Evolutionary conservation across 1,140 invertebrate species (phyloP).

Genomic region (Semibalanus balanoides): DNA sequence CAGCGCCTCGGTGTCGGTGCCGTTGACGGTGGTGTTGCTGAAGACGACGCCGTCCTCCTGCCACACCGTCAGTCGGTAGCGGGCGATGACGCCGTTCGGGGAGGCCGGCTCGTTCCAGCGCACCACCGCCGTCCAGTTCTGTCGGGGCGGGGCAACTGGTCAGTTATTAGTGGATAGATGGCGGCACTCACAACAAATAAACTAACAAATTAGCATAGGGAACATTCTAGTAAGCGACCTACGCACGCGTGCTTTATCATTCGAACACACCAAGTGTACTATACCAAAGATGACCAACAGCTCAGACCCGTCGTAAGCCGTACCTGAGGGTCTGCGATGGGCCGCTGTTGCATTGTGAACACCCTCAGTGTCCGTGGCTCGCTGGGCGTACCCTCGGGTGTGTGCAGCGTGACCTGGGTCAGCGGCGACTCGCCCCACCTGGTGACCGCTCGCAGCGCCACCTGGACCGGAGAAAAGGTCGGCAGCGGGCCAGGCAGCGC

Average conservation of each 20-base stretch:
- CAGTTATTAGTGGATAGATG: too few species aligned
- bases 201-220: too few species aligned
- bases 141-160: constrained; percentile 12
- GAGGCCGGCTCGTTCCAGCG: constrained; percentile 60
- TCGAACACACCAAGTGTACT: too few species aligned
- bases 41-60: constrained; percentile 11
- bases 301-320: too few species aligned
- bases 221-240: too few species aligned
- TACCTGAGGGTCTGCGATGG: neutral
- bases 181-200: too few species aligned
- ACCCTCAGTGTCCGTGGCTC: neutral
- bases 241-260: too few species aligned
- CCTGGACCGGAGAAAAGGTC: constrained; percentile 49
- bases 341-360: neutral
- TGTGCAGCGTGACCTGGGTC: constrained; percentile 30
- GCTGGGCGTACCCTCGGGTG: neutral
- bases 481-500: constrained; percentile 41
- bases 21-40: constrained; percentile 10
- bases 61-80: constrained; percentile 36
- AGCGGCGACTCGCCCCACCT: constrained; percentile 51
- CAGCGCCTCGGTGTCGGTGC: neutral
- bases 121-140: constrained; percentile 30
- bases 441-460: constrained; percentile 61
- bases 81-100: constrained; percentile 54
- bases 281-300: too few species aligned